These are phyloP conservation scores for Seira sanloemensis DNA, from an alignment of 2,888 invertebrate genomes.

Conservation along the genomic window DNA sequence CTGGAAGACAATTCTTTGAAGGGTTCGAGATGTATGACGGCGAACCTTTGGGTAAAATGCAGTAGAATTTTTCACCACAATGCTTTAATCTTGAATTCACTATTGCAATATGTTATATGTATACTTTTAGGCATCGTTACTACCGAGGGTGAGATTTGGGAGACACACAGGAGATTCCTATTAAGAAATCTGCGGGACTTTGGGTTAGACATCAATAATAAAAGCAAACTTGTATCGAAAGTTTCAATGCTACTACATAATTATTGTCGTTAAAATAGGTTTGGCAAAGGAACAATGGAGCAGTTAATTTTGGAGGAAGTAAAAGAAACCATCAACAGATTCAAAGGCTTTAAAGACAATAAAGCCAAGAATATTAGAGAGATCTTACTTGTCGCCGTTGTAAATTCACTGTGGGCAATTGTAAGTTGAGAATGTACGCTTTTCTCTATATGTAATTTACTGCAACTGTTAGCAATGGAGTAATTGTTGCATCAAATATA, in stretches of 20 bases:
- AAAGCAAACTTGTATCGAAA: background rate
- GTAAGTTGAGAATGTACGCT: too few relatives aligned
- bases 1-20: constrained; percentile 43
- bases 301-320: constrained; percentile 28
- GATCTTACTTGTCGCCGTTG: constrained; percentile 30
- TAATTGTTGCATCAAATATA: too few relatives aligned
- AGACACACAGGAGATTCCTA: constrained; percentile 26
- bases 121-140: constrained; percentile 24
- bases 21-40: constrained; percentile 47
- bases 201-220: constrained; percentile 25
- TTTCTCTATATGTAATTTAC: too few relatives aligned
- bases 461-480: too few relatives aligned
- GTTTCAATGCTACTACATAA: background rate
- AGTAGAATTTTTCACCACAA: too few relatives aligned
- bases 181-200: constrained; percentile 43
- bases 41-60: constrained; percentile 38
- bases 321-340: constrained; percentile 10
- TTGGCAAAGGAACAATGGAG: constrained; percentile 38
- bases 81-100: too few relatives aligned
- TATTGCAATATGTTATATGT: too few relatives aligned
- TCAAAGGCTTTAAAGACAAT: background rate
- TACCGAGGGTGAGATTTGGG: constrained; percentile 45
- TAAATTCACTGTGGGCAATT: constrained; percentile 37
- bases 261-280: background rate
- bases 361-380: background rate